Evolutionary conservation across 2,113 vertebrate genomes (phyloP).

Genomic region (Donacobius atricapilla): DNA sequence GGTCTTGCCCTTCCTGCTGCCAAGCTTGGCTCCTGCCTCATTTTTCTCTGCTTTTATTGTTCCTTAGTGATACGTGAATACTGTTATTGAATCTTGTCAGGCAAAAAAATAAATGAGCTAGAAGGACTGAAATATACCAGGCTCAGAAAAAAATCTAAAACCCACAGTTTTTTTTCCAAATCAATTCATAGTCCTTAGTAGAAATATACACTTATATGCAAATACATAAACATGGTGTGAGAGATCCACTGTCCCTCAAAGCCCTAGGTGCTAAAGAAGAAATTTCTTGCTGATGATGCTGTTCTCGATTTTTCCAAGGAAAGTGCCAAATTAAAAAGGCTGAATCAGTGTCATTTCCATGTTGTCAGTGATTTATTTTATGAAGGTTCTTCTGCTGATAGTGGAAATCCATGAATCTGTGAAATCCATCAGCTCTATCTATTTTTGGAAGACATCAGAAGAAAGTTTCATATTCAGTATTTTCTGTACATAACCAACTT

Average conservation of each 20-base stretch:
- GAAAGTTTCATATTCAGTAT: background rate
- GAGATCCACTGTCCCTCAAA: background rate
- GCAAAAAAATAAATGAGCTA: background rate
- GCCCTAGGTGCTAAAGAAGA: background rate
- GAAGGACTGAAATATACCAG: background rate
- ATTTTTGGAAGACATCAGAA: background rate
- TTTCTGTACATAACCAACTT: background rate
- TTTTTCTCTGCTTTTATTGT: background rate
- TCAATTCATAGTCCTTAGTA: background rate
- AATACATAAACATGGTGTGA: background rate
- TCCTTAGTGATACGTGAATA: background rate
- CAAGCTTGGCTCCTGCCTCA: fast-evolving
- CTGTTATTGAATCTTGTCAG: background rate
- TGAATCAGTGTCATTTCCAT: background rate
- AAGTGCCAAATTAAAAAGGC: background rate
- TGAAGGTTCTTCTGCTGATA: background rate
- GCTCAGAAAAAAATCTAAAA: background rate
- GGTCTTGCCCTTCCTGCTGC: background rate
- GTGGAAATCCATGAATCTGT: background rate
- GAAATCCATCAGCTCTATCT: background rate
- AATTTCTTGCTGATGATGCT: background rate
- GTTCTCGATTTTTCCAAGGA: background rate
- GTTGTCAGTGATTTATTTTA: background rate
- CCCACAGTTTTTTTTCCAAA: background rate
- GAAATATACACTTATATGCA: background rate